phyloP scores from a whole-genome alignment of 2,888 invertebrate species.

The Chaitophorus viminalis region DNA sequence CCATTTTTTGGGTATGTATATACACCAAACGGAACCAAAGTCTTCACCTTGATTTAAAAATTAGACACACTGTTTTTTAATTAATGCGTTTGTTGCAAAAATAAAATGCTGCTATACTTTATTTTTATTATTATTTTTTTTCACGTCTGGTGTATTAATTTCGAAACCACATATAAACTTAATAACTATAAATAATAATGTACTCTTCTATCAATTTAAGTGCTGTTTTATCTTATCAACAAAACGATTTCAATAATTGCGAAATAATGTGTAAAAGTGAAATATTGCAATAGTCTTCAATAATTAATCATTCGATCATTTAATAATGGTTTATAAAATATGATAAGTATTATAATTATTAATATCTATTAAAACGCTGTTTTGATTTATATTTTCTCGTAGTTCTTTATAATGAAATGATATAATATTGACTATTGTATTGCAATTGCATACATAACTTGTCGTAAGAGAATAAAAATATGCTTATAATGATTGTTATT shows the following conservation, averaged over 20 bases:
- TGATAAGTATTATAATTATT: neutral
- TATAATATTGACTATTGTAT: too few species aligned
- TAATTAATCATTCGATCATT: neutral
- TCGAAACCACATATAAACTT: constrained; percentile 27
- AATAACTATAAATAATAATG: constrained; percentile 30
- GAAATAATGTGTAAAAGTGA: constrained; percentile 46
- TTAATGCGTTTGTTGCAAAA: constrained; percentile 36
- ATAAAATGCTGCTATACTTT: neutral
- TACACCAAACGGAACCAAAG: constrained; percentile 35
- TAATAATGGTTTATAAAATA: neutral
- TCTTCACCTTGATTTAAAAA: constrained; percentile 45
- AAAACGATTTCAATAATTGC: constrained; percentile 55
- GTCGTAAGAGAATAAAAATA: too few species aligned
- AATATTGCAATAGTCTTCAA: constrained; percentile 43
- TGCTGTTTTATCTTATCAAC: constrained; percentile 48
- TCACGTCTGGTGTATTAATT: neutral
- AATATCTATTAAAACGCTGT: neutral
- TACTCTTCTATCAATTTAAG: constrained; percentile 38
- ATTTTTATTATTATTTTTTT: neutral
- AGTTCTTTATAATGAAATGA: too few species aligned
- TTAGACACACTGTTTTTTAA: constrained; percentile 24
- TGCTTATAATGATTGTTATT: neutral
- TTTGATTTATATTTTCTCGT: neutral
- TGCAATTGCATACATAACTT: too few species aligned
- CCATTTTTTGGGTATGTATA: neutral